Conservation (phyloP, 37 sponge, comb jelly and placozoan species). For the Beroe forskalii region DNA sequence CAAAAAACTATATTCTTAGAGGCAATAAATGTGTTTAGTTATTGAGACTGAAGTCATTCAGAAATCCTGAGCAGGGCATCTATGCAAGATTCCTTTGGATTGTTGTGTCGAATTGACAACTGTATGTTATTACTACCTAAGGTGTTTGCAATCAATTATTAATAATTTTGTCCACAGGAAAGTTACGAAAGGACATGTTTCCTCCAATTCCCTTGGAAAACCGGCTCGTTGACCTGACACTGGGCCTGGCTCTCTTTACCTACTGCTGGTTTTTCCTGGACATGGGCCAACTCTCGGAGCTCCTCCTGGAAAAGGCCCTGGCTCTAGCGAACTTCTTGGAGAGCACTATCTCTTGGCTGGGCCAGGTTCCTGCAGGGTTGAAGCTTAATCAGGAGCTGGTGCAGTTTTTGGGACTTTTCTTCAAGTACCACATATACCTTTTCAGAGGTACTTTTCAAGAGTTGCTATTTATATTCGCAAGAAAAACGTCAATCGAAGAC, state of each 20-base stretch:
- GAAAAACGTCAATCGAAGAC: too few species aligned
- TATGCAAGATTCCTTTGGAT: too few species aligned
- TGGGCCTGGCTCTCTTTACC: conserved; percentile 6
- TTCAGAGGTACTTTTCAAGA: conserved; percentile 34
- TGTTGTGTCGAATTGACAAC: too few species aligned
- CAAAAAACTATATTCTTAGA: too few species aligned
- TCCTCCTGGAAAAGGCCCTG: conserved; percentile 3
- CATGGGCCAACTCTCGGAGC: not conserved
- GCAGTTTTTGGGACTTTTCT: conserved; percentile 45
- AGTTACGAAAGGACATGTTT: conserved; percentile 15
- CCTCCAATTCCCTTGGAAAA: conserved; percentile 18
- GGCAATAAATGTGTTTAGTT: too few species aligned
- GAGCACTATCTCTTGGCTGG: conserved; percentile 28
- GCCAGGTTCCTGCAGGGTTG: conserved; percentile 39
- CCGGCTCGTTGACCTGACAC: not conserved
- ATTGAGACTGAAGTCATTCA: too few species aligned
- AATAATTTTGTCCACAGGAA: not conserved
- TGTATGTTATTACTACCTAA: too few species aligned
- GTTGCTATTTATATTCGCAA: too few species aligned
- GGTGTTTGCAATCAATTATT: too few species aligned
- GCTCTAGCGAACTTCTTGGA: conserved; percentile 28
- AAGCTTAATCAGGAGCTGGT: conserved; percentile 31
- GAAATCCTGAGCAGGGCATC: too few species aligned
- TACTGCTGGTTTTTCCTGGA: conserved; percentile 27
- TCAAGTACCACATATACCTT: conserved; percentile 38